phyloP scores from a whole-genome alignment of 2,113 vertebrate species.

The Takifugu flavidus region DNA sequence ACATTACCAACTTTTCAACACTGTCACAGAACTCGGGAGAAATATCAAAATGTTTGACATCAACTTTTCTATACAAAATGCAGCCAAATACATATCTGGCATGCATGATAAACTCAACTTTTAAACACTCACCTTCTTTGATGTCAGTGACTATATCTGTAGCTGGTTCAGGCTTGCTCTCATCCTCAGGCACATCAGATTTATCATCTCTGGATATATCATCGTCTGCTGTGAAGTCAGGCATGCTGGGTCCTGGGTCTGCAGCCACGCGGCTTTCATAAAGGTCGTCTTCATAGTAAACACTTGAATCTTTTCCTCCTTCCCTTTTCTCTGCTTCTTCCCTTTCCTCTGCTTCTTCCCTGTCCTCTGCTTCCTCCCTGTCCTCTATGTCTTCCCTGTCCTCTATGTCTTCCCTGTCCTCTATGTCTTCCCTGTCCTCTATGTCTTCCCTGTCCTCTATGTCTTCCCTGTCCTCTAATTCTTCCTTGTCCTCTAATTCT shows the following conservation, averaged over 20 bases:
- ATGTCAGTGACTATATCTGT: not conserved
- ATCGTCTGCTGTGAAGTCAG: conserved; percentile 56
- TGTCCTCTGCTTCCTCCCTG: not conserved
- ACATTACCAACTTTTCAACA: too few relatives aligned
- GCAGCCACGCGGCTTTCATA: conserved; percentile 36
- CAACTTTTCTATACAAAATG: not conserved
- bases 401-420: conserved; percentile 1
- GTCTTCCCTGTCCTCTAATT: conserved; percentile 10
- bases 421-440: conserved; percentile 18
- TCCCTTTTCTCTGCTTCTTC: conserved; percentile 44
- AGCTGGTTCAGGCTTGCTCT: conserved; percentile 16
- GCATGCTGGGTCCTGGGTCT: conserved; percentile 31
- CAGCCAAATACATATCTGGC: not conserved
- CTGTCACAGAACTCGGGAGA: not conserved
- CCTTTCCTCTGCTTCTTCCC: not conserved
- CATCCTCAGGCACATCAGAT: conserved; percentile 12
- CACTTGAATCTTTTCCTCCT: conserved; percentile 61
- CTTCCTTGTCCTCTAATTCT: conserved; percentile 16
- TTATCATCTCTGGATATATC: conserved; percentile 50
- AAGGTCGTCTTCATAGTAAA: conserved; percentile 56
- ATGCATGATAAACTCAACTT: not conserved
- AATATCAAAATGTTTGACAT: not conserved
- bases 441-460: conserved; percentile 10
- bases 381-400: not conserved
- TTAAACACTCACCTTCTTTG: conserved; percentile 50